Evolutionary conservation across 2,888 invertebrate species (phyloP).

Genomic region (Polydrusus cervinus): DNA sequence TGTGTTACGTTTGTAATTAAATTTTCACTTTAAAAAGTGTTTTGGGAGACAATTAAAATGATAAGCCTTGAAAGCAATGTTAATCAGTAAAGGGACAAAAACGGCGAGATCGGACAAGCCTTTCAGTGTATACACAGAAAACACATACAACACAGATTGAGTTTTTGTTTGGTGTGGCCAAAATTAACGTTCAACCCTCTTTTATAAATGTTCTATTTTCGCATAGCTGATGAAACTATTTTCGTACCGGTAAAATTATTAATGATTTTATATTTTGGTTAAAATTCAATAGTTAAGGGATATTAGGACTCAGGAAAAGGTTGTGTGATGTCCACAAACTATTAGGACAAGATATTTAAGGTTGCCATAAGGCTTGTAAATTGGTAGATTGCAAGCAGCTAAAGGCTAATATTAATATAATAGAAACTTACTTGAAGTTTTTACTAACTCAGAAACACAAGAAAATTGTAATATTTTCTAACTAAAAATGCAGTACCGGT

Average conservation of each 20-base stretch:
- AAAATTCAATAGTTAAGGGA: neutral
- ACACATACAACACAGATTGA: slow-evolving; percentile 17
- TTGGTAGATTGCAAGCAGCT: too few relatives aligned
- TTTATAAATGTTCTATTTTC: neutral
- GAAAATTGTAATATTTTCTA: too few relatives aligned
- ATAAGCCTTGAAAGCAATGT: slow-evolving; percentile 10
- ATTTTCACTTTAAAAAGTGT: slow-evolving; percentile 11
- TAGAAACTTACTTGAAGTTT: too few relatives aligned
- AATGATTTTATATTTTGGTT: neutral
- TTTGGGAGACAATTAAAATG: slow-evolving; percentile 19
- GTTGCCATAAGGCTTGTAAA: too few relatives aligned
- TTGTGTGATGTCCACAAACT: too few relatives aligned
- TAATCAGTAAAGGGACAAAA: slow-evolving; percentile 8
- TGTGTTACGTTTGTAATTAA: slow-evolving; percentile 8
- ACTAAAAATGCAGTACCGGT: too few relatives aligned
- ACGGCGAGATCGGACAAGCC: slow-evolving; percentile 1
- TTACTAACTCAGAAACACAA: too few relatives aligned
- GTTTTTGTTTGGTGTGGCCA: slow-evolving; percentile 21
- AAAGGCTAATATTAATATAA: too few relatives aligned
- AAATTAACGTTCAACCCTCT: slow-evolving; percentile 16
- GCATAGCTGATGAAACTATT: slow-evolving; percentile 5
- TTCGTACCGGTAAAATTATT: neutral
- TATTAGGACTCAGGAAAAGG: too few relatives aligned
- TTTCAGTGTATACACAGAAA: slow-evolving; percentile 6
- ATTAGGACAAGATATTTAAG: too few relatives aligned